Evolutionary conservation across 2,113 vertebrate genomes (phyloP).

Genomic region (Delphinus delphis): DNA sequence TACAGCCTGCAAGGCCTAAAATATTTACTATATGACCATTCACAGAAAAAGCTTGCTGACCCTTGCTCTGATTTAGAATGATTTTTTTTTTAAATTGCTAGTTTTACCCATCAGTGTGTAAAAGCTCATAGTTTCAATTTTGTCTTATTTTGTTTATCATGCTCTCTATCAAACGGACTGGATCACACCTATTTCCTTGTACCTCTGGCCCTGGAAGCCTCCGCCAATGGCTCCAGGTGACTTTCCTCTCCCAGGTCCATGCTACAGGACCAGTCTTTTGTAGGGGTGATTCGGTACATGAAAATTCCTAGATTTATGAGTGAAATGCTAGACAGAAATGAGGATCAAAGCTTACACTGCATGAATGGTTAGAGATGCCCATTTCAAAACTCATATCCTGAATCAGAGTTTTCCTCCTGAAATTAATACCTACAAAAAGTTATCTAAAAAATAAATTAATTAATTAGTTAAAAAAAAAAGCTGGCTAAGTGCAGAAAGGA

Average conservation of each 20-base stretch:
- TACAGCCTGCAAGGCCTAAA: background rate
- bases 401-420: slow-evolving; percentile 13
- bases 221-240: background rate
- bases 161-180: background rate
- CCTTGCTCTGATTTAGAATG: background rate
- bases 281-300: background rate
- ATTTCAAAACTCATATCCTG: background rate
- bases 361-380: background rate
- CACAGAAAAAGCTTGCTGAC: background rate
- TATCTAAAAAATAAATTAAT: background rate
- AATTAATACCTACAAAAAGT: background rate
- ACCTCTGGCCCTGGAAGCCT: background rate
- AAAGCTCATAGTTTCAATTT: background rate
- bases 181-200: background rate
- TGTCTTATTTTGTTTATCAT: background rate
- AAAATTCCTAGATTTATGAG: slow-evolving; percentile 20
- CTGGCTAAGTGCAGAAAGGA: background rate
- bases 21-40: background rate
- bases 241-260: background rate
- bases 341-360: background rate
- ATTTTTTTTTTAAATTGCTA: background rate
- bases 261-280: background rate
- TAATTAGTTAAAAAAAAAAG: background rate
- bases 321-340: background rate
- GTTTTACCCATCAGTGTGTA: background rate